Evolutionary conservation across 37 sponge, comb jelly and placozoan genomes (phyloP), one percentile per base, ranked within the genome.

Genomic region (Ephydatia muelleri): DNA sequence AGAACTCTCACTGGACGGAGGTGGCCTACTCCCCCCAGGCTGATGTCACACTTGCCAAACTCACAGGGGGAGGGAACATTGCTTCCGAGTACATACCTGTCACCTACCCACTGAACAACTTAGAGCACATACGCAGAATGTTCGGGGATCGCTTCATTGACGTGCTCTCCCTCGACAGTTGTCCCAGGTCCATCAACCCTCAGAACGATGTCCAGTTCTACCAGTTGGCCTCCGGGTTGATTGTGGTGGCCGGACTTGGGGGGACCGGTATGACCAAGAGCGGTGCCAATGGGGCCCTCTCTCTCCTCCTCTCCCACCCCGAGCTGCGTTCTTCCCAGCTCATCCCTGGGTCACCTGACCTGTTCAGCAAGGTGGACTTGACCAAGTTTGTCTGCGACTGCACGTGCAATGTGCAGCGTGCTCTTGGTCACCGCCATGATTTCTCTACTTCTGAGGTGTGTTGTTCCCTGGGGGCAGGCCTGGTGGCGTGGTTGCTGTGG

Each of bases 201-300:
- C 32, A 80, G 16, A 80, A 80, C 65, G 80, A 80, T 28, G 80
- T 65, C 31, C 80, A 80, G 25, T 80, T 80, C 21, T 80, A 80
- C 37, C 31, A 33, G 21, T 13, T 80, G 57, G 67, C 68, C 1
- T 68, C 80, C 5, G 80, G 80, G 25, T 67, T 80, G 23, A 68
- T 80, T 3, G 68, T 80, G 21, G 22, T 36, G 3, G 37, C n/a
- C 9, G 80, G 80, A 34, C 68, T 80, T 26, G 80, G 80, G 23
- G 80, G 80, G 2, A 80, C 80, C 6, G 80, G 80, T 23, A 80
- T 80, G 80, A 80, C 80, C 32, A 64, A 80, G 65, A 66, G 67
- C 25, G 80, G 80, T 33, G 80, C 68, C 25, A 80, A 80, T 80
- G 80, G 80, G 32, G 80, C 80, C 67, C 68, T 80, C 34, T 80